Base-by-base conservation (phyloP, 2,797 vertebrate genomes). In the Poeciliopsis infans region DNA sequence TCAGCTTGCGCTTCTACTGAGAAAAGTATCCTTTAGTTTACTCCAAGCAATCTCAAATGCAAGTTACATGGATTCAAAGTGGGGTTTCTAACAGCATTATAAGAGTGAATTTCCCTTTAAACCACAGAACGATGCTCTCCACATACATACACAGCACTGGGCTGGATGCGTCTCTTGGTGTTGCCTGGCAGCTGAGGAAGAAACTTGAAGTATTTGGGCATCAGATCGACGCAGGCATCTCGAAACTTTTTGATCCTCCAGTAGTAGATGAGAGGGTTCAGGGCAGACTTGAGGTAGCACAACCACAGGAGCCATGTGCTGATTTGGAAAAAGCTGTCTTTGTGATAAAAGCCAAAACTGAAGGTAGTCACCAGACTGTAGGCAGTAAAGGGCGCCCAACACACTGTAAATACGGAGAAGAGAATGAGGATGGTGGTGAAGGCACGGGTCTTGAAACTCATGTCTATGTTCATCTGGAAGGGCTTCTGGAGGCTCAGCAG, bases 361-460 rank as follows among this genome's bases (percentile, higher is more conserved):
- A 99, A 99, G 3, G 97, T 97, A 7, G 97, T 96, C 79, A 97
- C 95, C 92, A 99, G 95, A 94, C 97, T 98, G 92, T 98, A 99
- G 80, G 97, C 96, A 78, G 97, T 97, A 89, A 98, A 99, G 0
- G 97, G 98, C 0, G 97, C 97, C 97, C 97, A 99, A 94, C 97
- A 99, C 83, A 97, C 94, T 66, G 97, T 97, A 94, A 98, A 99
- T 86, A 99, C 97, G 0, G 97, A 96, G 89, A 99, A 99, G 78
- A 99, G 97, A 94, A 99, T 97, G 95, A 99, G 96, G 91, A 99
- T 99, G 92, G 98, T 99, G 93, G 97, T 97, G 95, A 99, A 99
- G 96, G 98, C 98, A 97, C 98, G 98, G 31, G 98, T 99, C 96
- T 99, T 99, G 95, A 99, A 99, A 96, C 98, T 98, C 97, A 99